These are phyloP conservation scores for Pseudopleuronectes americanus DNA, from an alignment of 2,797 vertebrate genomes.

Conservation along the genomic window DNA sequence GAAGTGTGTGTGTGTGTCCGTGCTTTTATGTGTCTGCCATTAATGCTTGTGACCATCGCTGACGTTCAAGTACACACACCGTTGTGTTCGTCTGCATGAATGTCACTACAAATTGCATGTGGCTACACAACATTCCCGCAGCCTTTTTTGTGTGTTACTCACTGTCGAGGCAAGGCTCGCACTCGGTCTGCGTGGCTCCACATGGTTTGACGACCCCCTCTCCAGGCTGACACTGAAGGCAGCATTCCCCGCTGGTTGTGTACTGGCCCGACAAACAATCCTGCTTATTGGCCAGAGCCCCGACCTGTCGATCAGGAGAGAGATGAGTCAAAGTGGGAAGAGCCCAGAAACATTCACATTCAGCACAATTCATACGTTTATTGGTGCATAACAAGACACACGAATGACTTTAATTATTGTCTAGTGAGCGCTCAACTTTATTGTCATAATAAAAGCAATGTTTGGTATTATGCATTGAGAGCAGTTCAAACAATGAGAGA, in stretches of 20 bases:
- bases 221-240: constrained; percentile 88
- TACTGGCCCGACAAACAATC: constrained; percentile 79
- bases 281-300: constrained; percentile 78
- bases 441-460: not conserved
- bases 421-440: not conserved
- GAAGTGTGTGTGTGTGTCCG: not conserved
- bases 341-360: not conserved
- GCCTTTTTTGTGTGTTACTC: constrained; percentile 77
- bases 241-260: constrained; percentile 88
- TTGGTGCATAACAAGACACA: not conserved
- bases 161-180: constrained; percentile 94
- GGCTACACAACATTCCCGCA: not conserved
- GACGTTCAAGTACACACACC: not conserved
- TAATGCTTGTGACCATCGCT: not conserved
- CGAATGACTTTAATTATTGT: not conserved
- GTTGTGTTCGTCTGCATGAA: not conserved
- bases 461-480: constrained; percentile 6
- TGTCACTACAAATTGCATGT: not conserved
- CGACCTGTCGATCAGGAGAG: constrained; percentile 77
- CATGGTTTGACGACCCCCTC: constrained; percentile 89
- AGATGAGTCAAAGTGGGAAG: constrained; percentile 17
- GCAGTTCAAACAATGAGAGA: not conserved
- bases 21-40: not conserved
- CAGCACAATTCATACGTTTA: not conserved
- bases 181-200: constrained; percentile 88